Evolutionary conservation across 30 jellyfish, hydroid and myxozoan genomes (phyloP).

Genomic region (Hydractinia echinata): DNA sequence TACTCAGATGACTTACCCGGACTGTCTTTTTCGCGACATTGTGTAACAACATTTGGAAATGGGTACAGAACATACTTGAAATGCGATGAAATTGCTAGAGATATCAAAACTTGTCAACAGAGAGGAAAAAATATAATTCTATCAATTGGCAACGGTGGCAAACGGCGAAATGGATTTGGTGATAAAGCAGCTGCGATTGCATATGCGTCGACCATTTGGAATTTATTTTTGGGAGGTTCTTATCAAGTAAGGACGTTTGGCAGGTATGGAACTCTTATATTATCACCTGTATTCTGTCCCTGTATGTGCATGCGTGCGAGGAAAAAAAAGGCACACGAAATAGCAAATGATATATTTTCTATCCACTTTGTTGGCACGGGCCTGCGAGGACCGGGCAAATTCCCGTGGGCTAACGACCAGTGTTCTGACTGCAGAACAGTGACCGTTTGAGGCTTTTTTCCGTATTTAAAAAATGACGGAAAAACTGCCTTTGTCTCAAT

Average conservation of each 20-base stretch:
- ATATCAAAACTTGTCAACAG: constrained; percentile 24
- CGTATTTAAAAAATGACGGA: too few species aligned
- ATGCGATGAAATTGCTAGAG: constrained; percentile 17
- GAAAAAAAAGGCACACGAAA: background rate
- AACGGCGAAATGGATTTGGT: constrained; percentile 25
- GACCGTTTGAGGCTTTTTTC: too few species aligned
- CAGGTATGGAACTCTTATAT: background rate
- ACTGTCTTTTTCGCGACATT: constrained; percentile 20
- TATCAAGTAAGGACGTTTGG: constrained; percentile 23
- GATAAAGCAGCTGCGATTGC: constrained; percentile 1
- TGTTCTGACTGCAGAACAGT: too few species aligned
- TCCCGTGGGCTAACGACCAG: background rate
- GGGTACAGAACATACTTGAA: constrained; percentile 9
- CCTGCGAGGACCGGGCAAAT: background rate
- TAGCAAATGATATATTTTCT: background rate
- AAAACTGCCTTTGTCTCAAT: too few species aligned
- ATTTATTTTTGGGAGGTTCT: constrained; percentile 31
- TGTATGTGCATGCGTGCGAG: too few species aligned
- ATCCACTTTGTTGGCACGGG: background rate
- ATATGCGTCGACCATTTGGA: constrained; percentile 24
- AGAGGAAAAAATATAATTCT: constrained; percentile 20
- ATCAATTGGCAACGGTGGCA: constrained; percentile 23
- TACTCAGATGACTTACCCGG: constrained; percentile 24
- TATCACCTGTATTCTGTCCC: too few species aligned
- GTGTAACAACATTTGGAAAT: background rate